Conservation (phyloP, 2,797 vertebrate genomes). For the Agapornis canus region DNA sequence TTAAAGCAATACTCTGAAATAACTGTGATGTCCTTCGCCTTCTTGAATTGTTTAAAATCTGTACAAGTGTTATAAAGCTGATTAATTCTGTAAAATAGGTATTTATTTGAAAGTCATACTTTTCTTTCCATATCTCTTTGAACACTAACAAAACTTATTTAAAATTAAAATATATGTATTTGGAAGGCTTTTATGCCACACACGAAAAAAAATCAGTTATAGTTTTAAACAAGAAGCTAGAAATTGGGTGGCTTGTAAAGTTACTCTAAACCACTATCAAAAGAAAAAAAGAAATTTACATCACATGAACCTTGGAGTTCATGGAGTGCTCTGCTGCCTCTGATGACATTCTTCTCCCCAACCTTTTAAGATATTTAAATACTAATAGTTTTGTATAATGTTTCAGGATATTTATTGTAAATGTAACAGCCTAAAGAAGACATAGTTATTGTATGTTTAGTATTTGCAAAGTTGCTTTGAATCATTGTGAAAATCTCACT, state of each 20-base stretch:
- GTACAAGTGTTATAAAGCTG: neutral
- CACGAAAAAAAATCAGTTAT: neutral
- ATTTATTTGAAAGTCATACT: neutral
- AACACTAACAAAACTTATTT: neutral
- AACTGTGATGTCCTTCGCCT: neutral
- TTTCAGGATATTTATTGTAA: neutral
- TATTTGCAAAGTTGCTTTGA: neutral
- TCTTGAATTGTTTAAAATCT: neutral
- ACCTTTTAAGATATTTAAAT: neutral
- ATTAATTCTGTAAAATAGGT: neutral
- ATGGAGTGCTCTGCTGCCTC: neutral
- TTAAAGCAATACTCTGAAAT: neutral
- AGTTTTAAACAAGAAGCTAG: neutral
- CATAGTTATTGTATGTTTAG: neutral
- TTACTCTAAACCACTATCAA: neutral
- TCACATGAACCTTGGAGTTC: neutral
- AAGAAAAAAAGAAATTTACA: neutral
- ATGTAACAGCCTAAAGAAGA: neutral
- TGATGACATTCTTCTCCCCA: neutral
- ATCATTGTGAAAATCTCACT: neutral
- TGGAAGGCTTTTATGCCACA: neutral
- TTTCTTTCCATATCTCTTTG: neutral
- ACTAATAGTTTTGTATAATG: neutral
- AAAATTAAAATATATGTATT: neutral
- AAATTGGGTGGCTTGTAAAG: neutral